Conservation (phyloP, 2,113 vertebrate genomes). For the Alosa alosa region DNA sequence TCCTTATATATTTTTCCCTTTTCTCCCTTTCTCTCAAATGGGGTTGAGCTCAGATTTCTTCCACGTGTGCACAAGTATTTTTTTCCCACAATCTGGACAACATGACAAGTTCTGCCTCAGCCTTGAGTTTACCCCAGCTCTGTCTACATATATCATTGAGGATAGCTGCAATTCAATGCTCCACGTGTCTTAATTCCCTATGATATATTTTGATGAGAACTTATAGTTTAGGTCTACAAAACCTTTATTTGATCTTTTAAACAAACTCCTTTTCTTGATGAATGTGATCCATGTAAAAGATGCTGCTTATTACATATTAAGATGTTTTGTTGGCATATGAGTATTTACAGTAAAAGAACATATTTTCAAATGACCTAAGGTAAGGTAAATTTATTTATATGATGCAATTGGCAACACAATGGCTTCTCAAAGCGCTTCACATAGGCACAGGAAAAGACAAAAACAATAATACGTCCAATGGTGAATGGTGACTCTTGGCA, state of each 20-base stretch:
- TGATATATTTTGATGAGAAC: too few species aligned
- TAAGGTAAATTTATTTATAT: too few species aligned
- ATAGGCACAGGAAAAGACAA: too few species aligned
- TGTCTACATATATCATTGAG: not conserved
- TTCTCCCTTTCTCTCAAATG: conserved; percentile 42
- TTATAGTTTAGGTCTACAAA: too few species aligned
- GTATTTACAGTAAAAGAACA: not conserved
- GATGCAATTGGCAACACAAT: too few species aligned
- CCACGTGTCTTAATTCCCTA: not conserved
- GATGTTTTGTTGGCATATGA: not conserved
- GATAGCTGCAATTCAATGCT: not conserved
- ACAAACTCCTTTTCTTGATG: not conserved
- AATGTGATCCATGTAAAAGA: not conserved
- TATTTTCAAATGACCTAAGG: not conserved
- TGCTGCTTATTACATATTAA: too few species aligned
- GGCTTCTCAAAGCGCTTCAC: too few species aligned
- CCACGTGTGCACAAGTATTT: conserved; percentile 65
- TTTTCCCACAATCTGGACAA: conserved; percentile 28
- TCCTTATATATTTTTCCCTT: conserved; percentile 45
- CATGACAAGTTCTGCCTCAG: not conserved
- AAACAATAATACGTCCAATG: too few species aligned
- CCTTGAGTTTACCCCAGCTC: not conserved
- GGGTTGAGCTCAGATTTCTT: conserved; percentile 60
- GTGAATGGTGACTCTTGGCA: too few species aligned
- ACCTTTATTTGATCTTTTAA: not conserved